Conservation (phyloP, 2,797 vertebrate genomes). For the Gymnothorax javanicus region DNA sequence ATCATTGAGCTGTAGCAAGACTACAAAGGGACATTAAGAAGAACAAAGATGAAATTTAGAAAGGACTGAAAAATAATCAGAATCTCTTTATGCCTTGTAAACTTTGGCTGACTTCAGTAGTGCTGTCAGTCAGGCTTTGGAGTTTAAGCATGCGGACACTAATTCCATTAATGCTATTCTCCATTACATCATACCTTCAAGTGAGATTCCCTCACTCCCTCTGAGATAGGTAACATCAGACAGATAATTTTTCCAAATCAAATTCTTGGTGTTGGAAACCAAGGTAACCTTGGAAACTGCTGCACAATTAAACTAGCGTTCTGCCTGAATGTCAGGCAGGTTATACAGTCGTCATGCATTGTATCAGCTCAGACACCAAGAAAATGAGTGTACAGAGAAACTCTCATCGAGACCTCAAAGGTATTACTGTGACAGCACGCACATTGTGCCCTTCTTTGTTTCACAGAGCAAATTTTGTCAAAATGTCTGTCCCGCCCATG, state of each 20-base stretch:
- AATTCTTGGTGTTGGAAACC: neutral
- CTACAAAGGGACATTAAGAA: neutral
- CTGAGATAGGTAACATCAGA: neutral
- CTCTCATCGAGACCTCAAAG: neutral
- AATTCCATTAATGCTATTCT: constrained; percentile 26
- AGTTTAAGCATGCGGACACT: constrained; percentile 4
- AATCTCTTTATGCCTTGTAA: constrained; percentile 51
- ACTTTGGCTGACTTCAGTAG: constrained; percentile 37
- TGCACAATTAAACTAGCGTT: neutral
- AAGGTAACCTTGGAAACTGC: neutral
- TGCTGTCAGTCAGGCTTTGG: constrained; percentile 25
- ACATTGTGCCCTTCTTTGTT: neutral
- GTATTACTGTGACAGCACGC: neutral
- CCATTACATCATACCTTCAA: constrained; percentile 17
- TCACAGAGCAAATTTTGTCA: constrained; percentile 6
- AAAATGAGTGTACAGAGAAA: neutral
- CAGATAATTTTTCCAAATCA: neutral
- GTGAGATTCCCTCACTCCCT: neutral
- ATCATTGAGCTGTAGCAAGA: neutral
- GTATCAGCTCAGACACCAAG: neutral
- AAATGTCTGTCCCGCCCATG: constrained; percentile 43
- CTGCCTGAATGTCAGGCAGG: neutral
- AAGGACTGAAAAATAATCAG: constrained; percentile 9
- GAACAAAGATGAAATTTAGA: neutral
- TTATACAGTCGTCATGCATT: neutral